Percentiles rank a stretch among this genome's conserved stretches.
These are phyloP conservation scores for Apus apus DNA, from an alignment of 2,113 vertebrate species.

Conservation along the genomic window DNA sequence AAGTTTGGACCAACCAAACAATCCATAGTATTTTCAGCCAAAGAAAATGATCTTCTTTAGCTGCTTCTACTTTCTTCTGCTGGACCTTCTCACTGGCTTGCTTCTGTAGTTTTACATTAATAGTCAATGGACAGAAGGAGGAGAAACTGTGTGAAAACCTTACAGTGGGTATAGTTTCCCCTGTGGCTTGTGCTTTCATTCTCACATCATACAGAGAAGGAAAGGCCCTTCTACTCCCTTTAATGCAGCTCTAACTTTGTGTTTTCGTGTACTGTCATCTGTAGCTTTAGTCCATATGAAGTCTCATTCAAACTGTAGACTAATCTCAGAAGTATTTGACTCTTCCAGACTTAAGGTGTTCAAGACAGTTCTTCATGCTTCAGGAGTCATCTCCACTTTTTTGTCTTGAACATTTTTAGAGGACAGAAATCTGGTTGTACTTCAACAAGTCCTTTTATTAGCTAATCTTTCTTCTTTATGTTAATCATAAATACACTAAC, in stretches of 20 bases:
- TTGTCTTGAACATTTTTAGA: neutral
- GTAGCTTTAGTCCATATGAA: neutral
- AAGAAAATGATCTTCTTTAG: neutral
- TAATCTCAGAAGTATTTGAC: neutral
- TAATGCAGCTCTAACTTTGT: neutral
- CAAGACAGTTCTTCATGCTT: neutral
- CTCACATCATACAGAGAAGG: neutral
- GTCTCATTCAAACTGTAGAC: neutral
- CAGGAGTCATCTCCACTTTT: neutral
- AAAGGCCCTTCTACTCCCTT: neutral
- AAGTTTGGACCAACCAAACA: neutral
- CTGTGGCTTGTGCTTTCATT: neutral
- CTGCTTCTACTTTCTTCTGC: neutral
- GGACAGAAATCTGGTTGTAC: neutral
- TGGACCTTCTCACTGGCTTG: neutral
- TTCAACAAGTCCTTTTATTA: neutral
- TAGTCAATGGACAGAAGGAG: neutral
- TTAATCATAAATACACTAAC: neutral
- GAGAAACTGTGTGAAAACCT: neutral
- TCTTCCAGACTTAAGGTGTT: neutral
- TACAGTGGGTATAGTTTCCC: neutral
- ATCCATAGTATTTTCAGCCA: neutral
- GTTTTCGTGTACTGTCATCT: neutral
- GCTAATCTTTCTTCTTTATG: neutral
- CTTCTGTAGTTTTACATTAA: neutral